A percentile compares a stretch with the other conserved stretches of the same genome.
Evolutionary conservation across 1,140 invertebrate genomes (phyloP).

Genomic region (Halesus radiatus): DNA sequence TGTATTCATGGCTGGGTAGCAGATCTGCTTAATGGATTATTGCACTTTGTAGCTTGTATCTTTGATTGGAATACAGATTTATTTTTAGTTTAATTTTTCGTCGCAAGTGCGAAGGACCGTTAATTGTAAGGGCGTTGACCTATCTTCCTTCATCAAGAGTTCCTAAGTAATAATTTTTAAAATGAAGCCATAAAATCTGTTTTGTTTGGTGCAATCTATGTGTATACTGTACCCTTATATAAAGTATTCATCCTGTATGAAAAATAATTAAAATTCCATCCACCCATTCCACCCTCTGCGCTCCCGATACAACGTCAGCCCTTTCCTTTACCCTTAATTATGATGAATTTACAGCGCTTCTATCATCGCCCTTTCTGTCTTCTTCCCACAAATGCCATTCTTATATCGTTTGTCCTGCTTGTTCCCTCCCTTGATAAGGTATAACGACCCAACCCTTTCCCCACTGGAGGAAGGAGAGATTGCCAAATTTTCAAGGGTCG

Average conservation of each 20-base stretch:
- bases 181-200: not conserved
- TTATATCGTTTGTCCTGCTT: conserved; percentile 19
- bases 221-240: conserved; percentile 1
- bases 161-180: not conserved
- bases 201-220: not conserved
- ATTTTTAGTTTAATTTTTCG: no score
- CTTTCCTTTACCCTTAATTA: conserved; percentile 47
- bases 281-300: not conserved
- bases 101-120: no score
- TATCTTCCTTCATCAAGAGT: no score
- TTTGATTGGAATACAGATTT: no score
- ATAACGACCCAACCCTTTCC: conserved; percentile 38
- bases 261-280: conserved; percentile 51
- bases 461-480: not conserved
- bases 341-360: conserved; percentile 48
- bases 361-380: not conserved
- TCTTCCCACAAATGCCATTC: conserved; percentile 8
- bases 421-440: conserved; percentile 9
- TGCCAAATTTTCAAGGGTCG: conserved; percentile 7
- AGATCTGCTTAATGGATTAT: no score
- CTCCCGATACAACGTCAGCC: conserved; percentile 15
- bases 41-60: no score
- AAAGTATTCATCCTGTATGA: conserved; percentile 35
- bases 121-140: no score
- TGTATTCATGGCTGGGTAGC: no score